Conservation (phyloP, 2,888 invertebrate species). For the Drosophila pegasa region DNA sequence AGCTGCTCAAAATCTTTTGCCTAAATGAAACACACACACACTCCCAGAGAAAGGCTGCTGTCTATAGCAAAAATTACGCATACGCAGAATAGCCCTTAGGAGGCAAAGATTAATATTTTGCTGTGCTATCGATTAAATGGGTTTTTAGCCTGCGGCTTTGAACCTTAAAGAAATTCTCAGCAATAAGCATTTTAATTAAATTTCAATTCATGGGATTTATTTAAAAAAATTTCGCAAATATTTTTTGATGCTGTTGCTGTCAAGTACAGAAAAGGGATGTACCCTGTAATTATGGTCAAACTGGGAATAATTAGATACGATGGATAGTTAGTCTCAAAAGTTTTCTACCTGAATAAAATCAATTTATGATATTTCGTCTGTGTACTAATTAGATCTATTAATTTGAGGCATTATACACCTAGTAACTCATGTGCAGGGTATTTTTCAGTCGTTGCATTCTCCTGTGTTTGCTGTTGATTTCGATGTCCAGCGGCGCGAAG, state of each 20-base stretch:
- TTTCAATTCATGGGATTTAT: constrained; percentile 22
- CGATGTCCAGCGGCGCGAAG: constrained; percentile 28
- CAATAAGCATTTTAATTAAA: constrained; percentile 63
- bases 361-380: background rate
- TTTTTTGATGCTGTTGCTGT: constrained; percentile 20
- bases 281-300: background rate
- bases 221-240: constrained; percentile 31
- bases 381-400: no score
- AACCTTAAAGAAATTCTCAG: background rate
- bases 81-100: constrained; percentile 50
- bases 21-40: constrained; percentile 22
- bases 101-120: constrained; percentile 29
- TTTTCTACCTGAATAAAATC: no score
- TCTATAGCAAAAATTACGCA: constrained; percentile 52
- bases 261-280: constrained; percentile 14
- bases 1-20: constrained; percentile 29
- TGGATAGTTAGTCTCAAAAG: no score
- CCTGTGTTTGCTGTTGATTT: background rate
- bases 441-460: background rate
- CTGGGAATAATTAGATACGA: no score
- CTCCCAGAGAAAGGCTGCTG: constrained; percentile 14
- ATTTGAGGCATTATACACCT: background rate
- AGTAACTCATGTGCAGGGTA: background rate
- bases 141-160: constrained; percentile 22
- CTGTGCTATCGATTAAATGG: constrained; percentile 38